Base-by-base conservation (phyloP, 2,888 invertebrate species). In the Pyrgus malvae region DNA sequence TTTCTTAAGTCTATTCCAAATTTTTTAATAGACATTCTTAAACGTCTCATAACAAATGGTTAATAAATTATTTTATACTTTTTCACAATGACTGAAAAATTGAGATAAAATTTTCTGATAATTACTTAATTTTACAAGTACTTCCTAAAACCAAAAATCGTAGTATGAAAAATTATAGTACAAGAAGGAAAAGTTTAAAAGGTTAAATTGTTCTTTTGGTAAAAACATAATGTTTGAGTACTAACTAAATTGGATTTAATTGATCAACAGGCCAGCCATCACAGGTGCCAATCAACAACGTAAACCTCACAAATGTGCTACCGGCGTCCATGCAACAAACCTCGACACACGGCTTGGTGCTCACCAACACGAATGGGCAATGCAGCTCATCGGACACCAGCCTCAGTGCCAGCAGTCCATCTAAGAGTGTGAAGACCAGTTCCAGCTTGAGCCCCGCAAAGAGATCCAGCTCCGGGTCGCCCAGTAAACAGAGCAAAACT, bases 391-490 rank as follows among this genome's bases (percentile, higher is more conserved):
- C 90, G 0, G 91, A 91, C 65, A 91, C 91, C 7, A 85, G 94
- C 69, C 77, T 93, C 29, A 94, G 94, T 66, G 95, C 94, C 37
- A 94, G 94, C 63, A 96, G 96, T 70, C 96, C 96, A 0, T 96
- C 96, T 46, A 95, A 96, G 77, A 96, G 96, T 78, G 93, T 96
- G 8, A 96, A 96, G 74, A 96, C 96, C 44, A 95, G 95, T 25
- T 95, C 96, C 16, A 96, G 96, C 64, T 90, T 96, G 35, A 96
- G 95, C 72, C 96, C 96, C 0, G 96, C 96, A 0, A 96, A 96
- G 78, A 87, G 96, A 59, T 94, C 94, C 58, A 95, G 95, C 54
- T 96, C 95, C 59, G 96, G 96, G 0, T 96, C 96, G 8, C 96
- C 96, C 31, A 94, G 94, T 66, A 95, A 95, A 79, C 90, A 91